Base-by-base conservation (phyloP, 2,113 vertebrate species). In the Bos indicus region DNA sequence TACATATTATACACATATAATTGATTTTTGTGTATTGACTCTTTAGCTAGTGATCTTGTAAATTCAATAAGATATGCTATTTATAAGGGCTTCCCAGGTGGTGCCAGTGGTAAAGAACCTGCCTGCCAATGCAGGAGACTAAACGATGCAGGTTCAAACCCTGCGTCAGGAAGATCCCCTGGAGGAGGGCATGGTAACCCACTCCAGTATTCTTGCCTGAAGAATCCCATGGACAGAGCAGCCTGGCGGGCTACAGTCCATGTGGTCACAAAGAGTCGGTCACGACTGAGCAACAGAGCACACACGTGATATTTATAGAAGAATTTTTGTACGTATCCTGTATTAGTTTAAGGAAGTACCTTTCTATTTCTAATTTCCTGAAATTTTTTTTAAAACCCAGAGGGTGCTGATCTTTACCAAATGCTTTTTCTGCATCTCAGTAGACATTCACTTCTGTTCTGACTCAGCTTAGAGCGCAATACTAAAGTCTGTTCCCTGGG, bases 11-110 rank as follows among this genome's bases (percentile, higher is more conserved):
- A 59, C 9, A 43, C 21, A 74, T n/a, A 25, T 62, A 60, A 78
- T 60, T 96, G 52, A 81, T 74, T 95, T 97, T 91, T 95, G 6
- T 62, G 33, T 84, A 54, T 51, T 95, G 30, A 94, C 14, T 91
- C 14, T 91, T 57, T 86, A 23, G 46, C 30, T 88, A 56, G 15
- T 83, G 33, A 94, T 51, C 19, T 82, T 71, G 14, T 71, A 95
- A 93, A 43, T 56, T 93, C 26, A 87, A 33, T 71, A 56, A 92
- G 59, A 21, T 52, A 67, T 82, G 54, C 25, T 96, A 43, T 51
- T 88, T 62, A 17, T 43, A 33, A 13, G 11, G 67, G 9, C 67
- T 71, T 71, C n/a, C 10, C n/a, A 40, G 67, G n/a, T 71, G 67
- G 67, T 36, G 19, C n/a, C 67, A 71, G 67, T 40, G 67, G n/a